Evolutionary conservation across 2,113 vertebrate species (phyloP).

Genomic region (Gobio gobio): DNA sequence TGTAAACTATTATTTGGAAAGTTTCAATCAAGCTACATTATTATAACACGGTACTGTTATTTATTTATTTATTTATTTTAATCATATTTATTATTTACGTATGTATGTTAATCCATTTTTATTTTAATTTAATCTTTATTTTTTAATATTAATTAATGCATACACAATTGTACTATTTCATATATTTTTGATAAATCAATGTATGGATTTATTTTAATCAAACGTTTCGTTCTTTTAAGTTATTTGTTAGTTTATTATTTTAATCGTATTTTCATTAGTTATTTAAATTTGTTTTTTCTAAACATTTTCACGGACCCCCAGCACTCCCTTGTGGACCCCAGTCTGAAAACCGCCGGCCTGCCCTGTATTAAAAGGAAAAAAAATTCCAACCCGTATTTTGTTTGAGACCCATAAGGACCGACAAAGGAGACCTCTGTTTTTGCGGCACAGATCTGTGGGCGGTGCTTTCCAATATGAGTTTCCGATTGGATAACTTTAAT

Average conservation of each 20-base stretch:
- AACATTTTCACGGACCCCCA: background rate
- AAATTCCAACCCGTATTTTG: background rate
- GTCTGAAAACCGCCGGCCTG: background rate
- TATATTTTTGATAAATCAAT: no score
- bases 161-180: no score
- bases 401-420: background rate
- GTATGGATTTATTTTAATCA: no score
- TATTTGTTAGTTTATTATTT: background rate
- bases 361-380: background rate
- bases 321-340: background rate
- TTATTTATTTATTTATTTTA: background rate
- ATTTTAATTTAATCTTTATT: no score
- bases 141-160: no score
- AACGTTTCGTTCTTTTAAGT: background rate
- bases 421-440: background rate
- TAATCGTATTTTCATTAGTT: background rate
- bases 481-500: constrained; percentile 28
- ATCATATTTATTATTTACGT: no score
- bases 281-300: background rate
- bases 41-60: background rate
- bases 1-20: background rate
- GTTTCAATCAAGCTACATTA: background rate
- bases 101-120: no score
- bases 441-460: background rate
- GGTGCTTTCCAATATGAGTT: background rate